Percentiles rank a stretch among this genome's conserved stretches.
phyloP scores from a whole-genome alignment of 2,113 vertebrate species.

The Phaetusa simplex region DNA sequence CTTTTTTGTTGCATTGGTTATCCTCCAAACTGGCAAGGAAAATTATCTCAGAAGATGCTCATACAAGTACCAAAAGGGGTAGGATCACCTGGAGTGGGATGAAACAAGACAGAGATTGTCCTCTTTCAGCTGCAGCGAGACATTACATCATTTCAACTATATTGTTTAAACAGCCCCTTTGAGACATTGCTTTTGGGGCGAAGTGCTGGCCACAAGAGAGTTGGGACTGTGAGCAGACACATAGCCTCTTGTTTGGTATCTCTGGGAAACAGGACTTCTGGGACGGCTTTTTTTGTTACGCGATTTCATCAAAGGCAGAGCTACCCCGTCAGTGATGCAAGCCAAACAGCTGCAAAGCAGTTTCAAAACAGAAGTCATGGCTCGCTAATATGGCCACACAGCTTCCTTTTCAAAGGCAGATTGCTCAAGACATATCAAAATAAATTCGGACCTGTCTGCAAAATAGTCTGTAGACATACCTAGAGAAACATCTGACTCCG shows the following conservation, averaged over 20 bases:
- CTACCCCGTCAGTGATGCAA: background rate
- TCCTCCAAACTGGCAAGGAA: background rate
- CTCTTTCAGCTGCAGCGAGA: background rate
- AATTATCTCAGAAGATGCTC: background rate
- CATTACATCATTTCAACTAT: background rate
- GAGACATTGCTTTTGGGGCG: background rate
- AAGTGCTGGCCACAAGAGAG: background rate
- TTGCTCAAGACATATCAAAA: background rate
- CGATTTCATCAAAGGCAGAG: background rate
- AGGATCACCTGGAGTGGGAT: background rate
- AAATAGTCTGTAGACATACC: background rate
- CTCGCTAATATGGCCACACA: background rate
- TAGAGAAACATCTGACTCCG: background rate
- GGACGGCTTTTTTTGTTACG: background rate
- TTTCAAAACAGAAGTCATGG: background rate
- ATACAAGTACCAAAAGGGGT: background rate
- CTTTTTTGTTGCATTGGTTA: background rate
- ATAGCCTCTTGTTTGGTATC: background rate
- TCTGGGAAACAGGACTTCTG: background rate
- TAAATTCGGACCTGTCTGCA: background rate
- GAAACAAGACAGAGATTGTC: background rate
- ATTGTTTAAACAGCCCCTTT: background rate
- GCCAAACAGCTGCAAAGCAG: background rate
- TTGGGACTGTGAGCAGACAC: background rate
- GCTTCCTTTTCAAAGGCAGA: background rate